Evolutionary conservation across 2,113 vertebrate genomes (phyloP), one percentile per base, ranked within the genome.

Genomic region (Zosterops hypoxanthus): DNA sequence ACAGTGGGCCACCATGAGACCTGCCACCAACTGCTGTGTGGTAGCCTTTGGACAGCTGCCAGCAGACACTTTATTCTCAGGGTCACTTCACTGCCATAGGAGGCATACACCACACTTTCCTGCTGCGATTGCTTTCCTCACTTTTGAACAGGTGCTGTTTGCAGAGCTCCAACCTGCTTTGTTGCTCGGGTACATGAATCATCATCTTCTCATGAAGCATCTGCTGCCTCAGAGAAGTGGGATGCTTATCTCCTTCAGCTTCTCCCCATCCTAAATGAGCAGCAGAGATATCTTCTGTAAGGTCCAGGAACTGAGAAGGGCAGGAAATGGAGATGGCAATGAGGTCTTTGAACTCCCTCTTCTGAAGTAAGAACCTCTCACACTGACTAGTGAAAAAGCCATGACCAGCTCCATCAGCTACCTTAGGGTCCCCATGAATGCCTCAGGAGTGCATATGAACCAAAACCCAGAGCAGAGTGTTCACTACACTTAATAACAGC

Each of bases 351-450:
- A 70, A 84, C 3, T 14, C 18, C 8, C 24, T 44, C 6, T 4
- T 2, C 22, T 2, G 1, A 23, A 84, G 21, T 14, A 75, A 87
- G 36, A 81, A 31, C 18, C 8, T 10, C 50, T 81, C 2, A 2
- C 25, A 28, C 41, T 34, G 61, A 68, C 56, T 33, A 47, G 21
- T 39, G 39, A 39, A 39, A 39, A 65, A 88, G 44, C 41, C 23
- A 22, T 4, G 11, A 26, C 15, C 68, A 53, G 49, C 63, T 52
- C 66, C 59, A 52, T 4, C 34, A 7, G 5, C 9, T 25, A 28
- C 33, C 16, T 13, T 18, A 42, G 55, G 20, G 21, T 17, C 17
- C 11, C 33, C 0, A 0, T 3, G 3, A 49, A 52, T 33, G 81
- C 25, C 23, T 25, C 21, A 12, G 41, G 39, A 7, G 8, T 3